These are phyloP conservation scores for Silurus meridionalis DNA, from an alignment of 2,113 vertebrate genomes.

Conservation along the genomic window DNA sequence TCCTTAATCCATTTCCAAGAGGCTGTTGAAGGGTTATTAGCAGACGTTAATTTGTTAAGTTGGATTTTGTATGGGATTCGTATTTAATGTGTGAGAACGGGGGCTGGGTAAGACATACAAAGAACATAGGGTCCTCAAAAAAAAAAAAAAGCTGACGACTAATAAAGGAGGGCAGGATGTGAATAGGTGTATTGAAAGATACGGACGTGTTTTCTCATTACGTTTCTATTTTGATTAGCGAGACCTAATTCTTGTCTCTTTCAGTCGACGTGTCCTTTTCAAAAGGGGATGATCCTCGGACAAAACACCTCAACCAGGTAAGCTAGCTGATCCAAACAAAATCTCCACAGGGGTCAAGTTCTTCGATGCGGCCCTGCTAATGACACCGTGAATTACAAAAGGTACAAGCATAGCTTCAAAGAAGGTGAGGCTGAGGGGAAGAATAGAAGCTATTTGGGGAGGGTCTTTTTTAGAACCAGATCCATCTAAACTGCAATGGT, in stretches of 20 bases:
- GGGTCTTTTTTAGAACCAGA: conserved; percentile 79
- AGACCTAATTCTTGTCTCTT: conserved; percentile 66
- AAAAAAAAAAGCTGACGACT: conserved; percentile 59
- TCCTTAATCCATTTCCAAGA: conserved; percentile 76
- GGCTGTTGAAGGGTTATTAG: conserved; percentile 75
- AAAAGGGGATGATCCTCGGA: conserved; percentile 82
- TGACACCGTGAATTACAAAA: conserved; percentile 86
- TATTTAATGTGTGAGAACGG: conserved; percentile 61
- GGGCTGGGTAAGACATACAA: conserved; percentile 65
- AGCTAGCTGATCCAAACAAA: conserved; percentile 77
- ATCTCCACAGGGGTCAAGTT: conserved; percentile 86
- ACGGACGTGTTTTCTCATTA: conserved; percentile 60
- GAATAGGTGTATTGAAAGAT: conserved; percentile 58
- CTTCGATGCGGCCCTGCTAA: conserved; percentile 82
- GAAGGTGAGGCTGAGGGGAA: conserved; percentile 80
- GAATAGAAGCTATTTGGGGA: conserved; percentile 85
- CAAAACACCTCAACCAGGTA: conserved; percentile 81
- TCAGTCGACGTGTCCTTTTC: conserved; percentile 74
- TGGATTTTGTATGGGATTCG: conserved; percentile 71
- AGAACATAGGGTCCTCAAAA: conserved; percentile 65
- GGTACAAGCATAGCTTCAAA: conserved; percentile 88
- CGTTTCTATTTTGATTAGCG: conserved; percentile 60
- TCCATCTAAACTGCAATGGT: conserved; percentile 26
- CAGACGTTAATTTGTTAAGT: conserved; percentile 76
- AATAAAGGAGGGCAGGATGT: conserved; percentile 54